Conservation (phyloP, 1,140 invertebrate species). For the Drosophila pallidifrons region DNA sequence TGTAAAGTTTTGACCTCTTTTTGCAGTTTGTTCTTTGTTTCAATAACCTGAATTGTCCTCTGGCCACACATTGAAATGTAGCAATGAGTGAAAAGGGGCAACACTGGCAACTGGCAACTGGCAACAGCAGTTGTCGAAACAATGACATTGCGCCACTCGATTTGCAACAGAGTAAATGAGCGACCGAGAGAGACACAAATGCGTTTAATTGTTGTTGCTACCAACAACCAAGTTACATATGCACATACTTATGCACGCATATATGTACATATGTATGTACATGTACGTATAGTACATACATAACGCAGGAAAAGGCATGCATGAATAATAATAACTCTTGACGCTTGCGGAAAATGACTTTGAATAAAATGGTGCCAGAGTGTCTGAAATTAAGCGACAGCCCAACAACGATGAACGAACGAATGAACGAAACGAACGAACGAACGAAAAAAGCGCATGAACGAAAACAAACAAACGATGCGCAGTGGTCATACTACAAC, state of each 20-base stretch:
- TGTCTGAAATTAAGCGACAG: conserved; percentile 72
- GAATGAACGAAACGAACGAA: conserved; percentile 30
- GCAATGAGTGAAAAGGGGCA: conserved; percentile 29
- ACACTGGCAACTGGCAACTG: conserved; percentile 30
- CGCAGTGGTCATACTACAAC: conserved; percentile 14
- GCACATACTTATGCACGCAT: conserved; percentile 17
- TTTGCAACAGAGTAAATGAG: conserved; percentile 13
- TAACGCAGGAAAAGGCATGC: conserved; percentile 38
- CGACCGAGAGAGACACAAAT: conserved; percentile 13
- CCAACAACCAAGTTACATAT: background rate
- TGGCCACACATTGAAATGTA: conserved; percentile 23
- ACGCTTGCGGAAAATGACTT: conserved; percentile 68
- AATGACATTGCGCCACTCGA: conserved; percentile 35
- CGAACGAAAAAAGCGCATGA: conserved; percentile 37
- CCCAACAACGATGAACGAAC: conserved; percentile 18
- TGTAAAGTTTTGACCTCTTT: conserved; percentile 40
- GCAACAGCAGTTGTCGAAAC: conserved; percentile 30
- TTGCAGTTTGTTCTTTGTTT: conserved; percentile 18
- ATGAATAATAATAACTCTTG: conserved; percentile 66
- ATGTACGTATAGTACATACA: background rate
- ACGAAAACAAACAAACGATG: conserved; percentile 68
- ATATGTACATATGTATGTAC: conserved; percentile 12
- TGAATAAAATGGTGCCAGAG: conserved; percentile 73
- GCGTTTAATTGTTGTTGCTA: conserved; percentile 25
- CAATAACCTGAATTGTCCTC: conserved; percentile 37